These are phyloP conservation scores for Anolis carolinensis DNA, from an alignment of 2,113 vertebrate species.

Conservation along the genomic window DNA sequence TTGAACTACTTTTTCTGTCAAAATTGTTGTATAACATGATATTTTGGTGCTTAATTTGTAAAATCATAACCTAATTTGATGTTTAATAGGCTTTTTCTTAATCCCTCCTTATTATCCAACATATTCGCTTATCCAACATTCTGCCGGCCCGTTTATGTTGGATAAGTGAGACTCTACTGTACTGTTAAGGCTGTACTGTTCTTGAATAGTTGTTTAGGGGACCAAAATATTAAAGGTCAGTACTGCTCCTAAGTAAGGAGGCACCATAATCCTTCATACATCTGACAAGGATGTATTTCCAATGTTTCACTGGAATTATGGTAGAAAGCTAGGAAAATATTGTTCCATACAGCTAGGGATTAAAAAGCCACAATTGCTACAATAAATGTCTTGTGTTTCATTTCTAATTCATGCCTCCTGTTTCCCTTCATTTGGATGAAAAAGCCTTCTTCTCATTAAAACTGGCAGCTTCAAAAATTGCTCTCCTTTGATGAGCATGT, in stretches of 20 bases:
- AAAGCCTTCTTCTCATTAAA: slow-evolving; percentile 63
- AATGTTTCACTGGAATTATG: background rate
- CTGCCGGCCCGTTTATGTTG: too few relatives aligned
- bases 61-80: too few relatives aligned
- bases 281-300: background rate
- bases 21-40: too few relatives aligned
- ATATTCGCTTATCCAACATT: too few relatives aligned
- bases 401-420: slow-evolving; percentile 55
- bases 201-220: background rate
- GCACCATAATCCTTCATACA: background rate
- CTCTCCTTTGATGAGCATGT: slow-evolving; percentile 53
- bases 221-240: background rate
- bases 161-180: too few relatives aligned
- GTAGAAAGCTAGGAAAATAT: background rate
- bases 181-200: too few relatives aligned
- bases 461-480: slow-evolving; percentile 53
- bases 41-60: too few relatives aligned
- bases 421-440: slow-evolving; percentile 63
- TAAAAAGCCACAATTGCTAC: slow-evolving; percentile 6
- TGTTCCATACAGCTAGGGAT: background rate
- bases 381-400: slow-evolving; percentile 45
- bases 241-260: background rate
- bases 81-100: too few relatives aligned
- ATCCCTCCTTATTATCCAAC: too few relatives aligned
- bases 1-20: too few relatives aligned